A percentile compares a stretch with the other conserved stretches of the same genome.
Evolutionary conservation across 2,797 vertebrate genomes (phyloP).

Genomic region (Rhabdophis nuchalis): DNA sequence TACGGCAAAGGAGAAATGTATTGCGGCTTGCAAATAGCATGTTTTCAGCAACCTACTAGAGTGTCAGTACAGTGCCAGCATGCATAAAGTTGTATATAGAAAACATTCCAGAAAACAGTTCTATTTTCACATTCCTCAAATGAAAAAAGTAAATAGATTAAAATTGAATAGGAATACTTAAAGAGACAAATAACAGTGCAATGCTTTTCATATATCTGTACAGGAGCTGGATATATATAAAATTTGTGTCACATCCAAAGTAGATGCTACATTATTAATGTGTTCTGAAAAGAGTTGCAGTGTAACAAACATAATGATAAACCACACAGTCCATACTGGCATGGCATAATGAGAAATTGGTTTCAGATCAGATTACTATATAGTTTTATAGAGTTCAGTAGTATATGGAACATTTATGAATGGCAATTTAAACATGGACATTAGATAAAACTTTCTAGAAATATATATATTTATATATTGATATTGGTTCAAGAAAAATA

Average conservation of each 20-base stretch:
- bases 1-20: neutral
- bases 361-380: neutral
- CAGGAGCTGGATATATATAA: neutral
- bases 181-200: neutral
- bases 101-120: neutral
- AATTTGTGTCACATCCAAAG: neutral
- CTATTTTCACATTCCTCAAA: neutral
- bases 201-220: neutral
- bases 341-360: neutral
- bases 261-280: neutral
- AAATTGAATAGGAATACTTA: neutral
- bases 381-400: neutral
- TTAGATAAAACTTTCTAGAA: neutral
- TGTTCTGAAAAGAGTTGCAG: neutral
- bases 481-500: neutral
- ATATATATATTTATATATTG: neutral
- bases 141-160: neutral
- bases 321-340: neutral
- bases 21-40: neutral
- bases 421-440: neutral
- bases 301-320: neutral
- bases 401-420: neutral
- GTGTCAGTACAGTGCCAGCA: neutral
- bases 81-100: neutral
- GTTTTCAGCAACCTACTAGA: neutral